Evolutionary conservation across 2,888 invertebrate genomes (phyloP), one percentile per base, ranked within the genome.

Genomic region (Ectobius pallidus): DNA sequence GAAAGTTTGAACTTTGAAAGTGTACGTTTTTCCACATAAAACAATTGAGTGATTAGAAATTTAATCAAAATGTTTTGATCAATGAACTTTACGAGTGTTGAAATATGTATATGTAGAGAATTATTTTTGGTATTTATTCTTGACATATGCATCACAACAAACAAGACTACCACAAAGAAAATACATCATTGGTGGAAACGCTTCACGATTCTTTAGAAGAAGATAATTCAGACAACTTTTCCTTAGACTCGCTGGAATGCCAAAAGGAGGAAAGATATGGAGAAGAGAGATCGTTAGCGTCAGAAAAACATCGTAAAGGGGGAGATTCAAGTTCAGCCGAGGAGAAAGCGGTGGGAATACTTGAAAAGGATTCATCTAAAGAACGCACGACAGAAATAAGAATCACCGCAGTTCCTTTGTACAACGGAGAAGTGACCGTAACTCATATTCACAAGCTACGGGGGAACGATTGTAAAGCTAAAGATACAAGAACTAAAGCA

Each of bases 161-260:
- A 46, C 46, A 46, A n/a, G 16, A 46, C 11, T n/a, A n/a, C 11
- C 16, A n/a, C n/a, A n/a, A 46, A 46, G 9, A 46, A 46, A 7
- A 46, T 46, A 14, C n/a, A n/a, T 9, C 18, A 11, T 46, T n/a
- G 18, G 11, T 30, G 4, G 30, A 16, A 32, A n/a, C 22, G 27
- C n/a, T 14, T 2, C n/a, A 32, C n/a, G 30, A 58, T 30, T 58
- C 32, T 4, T 16, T 58, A 18, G 58, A 58, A 58, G 69, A 39
- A 1, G 34, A 61, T 30, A 62, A 69, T 14, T 62, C 69, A 25
- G 62, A 70, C 34, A 52, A 67, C 30, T 74, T 71, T 71, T 81
- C 81, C 11, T 49, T 77, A 61, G 80, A 81, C 68, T 81, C 80
- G 18, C 73, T 81, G 67, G 80, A 81, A 30, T 75, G 73, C 34